Base-by-base conservation (phyloP, 2,888 invertebrate species). In the Caenorhabditis sp. region DNA sequence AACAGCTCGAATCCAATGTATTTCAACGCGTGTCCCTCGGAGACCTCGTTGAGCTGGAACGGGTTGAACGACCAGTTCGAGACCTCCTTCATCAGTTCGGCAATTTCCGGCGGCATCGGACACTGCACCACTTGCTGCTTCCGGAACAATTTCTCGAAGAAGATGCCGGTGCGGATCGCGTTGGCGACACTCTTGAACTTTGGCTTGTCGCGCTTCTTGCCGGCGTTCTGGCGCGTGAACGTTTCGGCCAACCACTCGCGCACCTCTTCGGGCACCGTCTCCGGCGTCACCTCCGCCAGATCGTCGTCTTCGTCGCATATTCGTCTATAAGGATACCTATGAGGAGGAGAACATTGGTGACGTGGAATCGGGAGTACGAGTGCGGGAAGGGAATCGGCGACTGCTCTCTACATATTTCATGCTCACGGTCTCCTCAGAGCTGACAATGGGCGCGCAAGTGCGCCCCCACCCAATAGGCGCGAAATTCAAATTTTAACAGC, bases 61-160 rank as follows among this genome's bases (percentile, higher is more conserved):
- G 96, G 95, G 90, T 96, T 95, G 90, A 96, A 96, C 3, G 94
- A 94, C 96, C 96, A 97, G 83, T 95, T 94, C 90, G 95, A 95
- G 78, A 95, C 91, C 55, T 93, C 94, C 94, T 95, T 80, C 70
- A 86, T 71, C 15, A 81, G 26, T 11, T 80, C 80, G 8, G 68
- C 73, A 22, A 87, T 82, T 45, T 88, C 88, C 1, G 79, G 79
- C 1, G 88, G 88, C 53, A 88, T 87, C n/a, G 88, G 88, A 11
- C 88, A 88, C 43, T 84, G 81, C 7, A 86, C 85, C 2, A 80
- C 79, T 50, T 87, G 86, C 30, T 85, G 87, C 30, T 85, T 85
- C 24, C 88, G 85, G 82, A 86, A 88, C 37, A 88, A 80, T 84
- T 89, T 89, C 90, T 96, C 96, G 87, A 96, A 96, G 92, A 96